Conservation (phyloP, 2,113 vertebrate genomes). For the human (Homo sapiens) region GRCh38 chr1:41022001-41022500, state of each 20-base stretch:
- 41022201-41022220: background rate
- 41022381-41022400: background rate
- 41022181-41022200: background rate
- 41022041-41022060: background rate
- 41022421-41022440: background rate
- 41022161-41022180: background rate
- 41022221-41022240: background rate
- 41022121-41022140: background rate
- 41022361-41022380: background rate
- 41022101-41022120: background rate
- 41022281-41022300: background rate
- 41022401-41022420: background rate
- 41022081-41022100: background rate
- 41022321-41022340: background rate
- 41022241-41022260: background rate
- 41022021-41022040: background rate
- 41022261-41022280: background rate
- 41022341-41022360: background rate
- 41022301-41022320: background rate
- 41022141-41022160: background rate
- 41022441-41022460: background rate
- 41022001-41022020: background rate
- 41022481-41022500: background rate
- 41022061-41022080: background rate
- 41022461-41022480: background rate